phyloP scores from a whole-genome alignment of 2,797 vertebrate genomes.

The Geotrypetes seraphini region DNA sequence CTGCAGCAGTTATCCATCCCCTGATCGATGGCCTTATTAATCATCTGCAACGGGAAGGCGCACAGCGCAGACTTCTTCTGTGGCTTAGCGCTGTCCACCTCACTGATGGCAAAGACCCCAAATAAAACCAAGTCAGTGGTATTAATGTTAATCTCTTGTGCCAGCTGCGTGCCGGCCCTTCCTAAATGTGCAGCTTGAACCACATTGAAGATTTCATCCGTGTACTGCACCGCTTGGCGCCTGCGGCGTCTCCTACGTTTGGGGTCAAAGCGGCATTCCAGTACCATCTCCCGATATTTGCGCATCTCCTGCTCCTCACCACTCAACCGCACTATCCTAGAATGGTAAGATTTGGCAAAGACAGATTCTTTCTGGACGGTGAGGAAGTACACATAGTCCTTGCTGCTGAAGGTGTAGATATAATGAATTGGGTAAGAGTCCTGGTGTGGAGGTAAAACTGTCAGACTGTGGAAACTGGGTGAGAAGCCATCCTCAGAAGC shows the following conservation, averaged over 20 bases:
- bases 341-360: slow-evolving; percentile 54
- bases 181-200: slow-evolving; percentile 77
- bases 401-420: slow-evolving; percentile 68
- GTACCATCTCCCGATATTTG: slow-evolving; percentile 74
- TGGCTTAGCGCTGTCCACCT: slow-evolving; percentile 23
- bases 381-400: slow-evolving; percentile 79
- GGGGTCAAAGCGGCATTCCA: slow-evolving; percentile 78
- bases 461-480: slow-evolving; percentile 58
- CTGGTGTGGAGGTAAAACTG: slow-evolving; percentile 61
- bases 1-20: slow-evolving; percentile 76
- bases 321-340: slow-evolving; percentile 68
- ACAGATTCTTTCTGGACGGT: slow-evolving; percentile 69
- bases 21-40: slow-evolving; percentile 64
- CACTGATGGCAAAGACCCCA: slow-evolving; percentile 66
- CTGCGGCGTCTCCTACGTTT: slow-evolving; percentile 61
- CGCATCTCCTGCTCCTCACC: slow-evolving; percentile 52
- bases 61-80: slow-evolving; percentile 71
- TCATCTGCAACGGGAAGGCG: slow-evolving; percentile 68
- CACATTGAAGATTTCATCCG: slow-evolving; percentile 68
- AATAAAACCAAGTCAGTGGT: slow-evolving; percentile 70
- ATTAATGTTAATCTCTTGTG: slow-evolving; percentile 60
- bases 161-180: slow-evolving; percentile 60
- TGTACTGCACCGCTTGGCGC: slow-evolving; percentile 6
- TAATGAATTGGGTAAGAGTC: slow-evolving; percentile 74
- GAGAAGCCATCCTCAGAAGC: slow-evolving; percentile 75